phyloP scores from a whole-genome alignment of 2,888 invertebrate species.

The Drosophila siamana region DNA sequence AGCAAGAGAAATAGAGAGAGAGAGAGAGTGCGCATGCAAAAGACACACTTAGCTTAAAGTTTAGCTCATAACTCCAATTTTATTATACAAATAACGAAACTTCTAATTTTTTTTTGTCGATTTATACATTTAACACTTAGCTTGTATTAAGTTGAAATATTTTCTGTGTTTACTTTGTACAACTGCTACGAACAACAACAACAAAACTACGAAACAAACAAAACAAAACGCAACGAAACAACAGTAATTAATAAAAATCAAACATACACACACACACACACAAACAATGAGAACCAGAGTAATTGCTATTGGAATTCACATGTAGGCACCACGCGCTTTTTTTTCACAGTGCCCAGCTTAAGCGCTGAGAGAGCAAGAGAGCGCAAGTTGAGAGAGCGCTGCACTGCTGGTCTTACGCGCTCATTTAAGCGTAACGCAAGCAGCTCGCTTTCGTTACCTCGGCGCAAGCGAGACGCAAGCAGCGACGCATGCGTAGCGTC shows the following conservation, averaged over 20 bases:
- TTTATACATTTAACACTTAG: constrained; percentile 28
- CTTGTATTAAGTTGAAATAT: constrained; percentile 34
- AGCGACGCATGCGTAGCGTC: constrained; percentile 54
- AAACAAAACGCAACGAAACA: constrained; percentile 29
- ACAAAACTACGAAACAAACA: constrained; percentile 2
- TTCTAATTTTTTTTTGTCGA: constrained; percentile 15
- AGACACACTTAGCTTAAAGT: constrained; percentile 39
- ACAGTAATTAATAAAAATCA: constrained; percentile 33
- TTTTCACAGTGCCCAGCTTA: constrained; percentile 12
- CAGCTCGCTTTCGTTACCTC: constrained; percentile 47
- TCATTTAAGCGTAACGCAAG: constrained; percentile 80
- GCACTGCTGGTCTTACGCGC: constrained; percentile 78
- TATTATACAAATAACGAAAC: constrained; percentile 1
- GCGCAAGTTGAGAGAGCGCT: constrained; percentile 8
- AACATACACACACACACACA: constrained; percentile 13
- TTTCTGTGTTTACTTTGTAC: constrained; percentile 2
- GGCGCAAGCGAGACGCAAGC: constrained; percentile 56
- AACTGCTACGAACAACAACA: constrained; percentile 23
- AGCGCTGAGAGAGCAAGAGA: constrained; percentile 7
- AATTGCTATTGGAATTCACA: constrained; percentile 14
- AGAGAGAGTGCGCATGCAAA: constrained; percentile 22
- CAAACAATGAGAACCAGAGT: not conserved
- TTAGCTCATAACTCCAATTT: constrained; percentile 23
- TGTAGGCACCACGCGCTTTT: constrained; percentile 43
- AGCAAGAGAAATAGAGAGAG: constrained; percentile 12